Evolutionary conservation across 2,113 vertebrate species (phyloP).

Genomic region (Protobothrops flavoviridis): DNA sequence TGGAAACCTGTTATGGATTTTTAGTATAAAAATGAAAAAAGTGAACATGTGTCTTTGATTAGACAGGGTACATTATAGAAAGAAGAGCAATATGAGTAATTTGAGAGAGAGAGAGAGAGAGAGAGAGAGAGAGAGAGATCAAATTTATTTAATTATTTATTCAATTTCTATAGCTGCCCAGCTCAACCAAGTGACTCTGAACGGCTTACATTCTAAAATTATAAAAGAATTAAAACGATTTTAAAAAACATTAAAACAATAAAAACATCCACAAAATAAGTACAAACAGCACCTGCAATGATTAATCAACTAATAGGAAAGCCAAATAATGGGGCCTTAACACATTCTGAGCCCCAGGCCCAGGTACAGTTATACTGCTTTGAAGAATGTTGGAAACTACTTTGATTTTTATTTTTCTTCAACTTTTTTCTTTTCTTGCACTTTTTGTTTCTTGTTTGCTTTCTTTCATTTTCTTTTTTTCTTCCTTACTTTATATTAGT

Average conservation of each 20-base stretch:
- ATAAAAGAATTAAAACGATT: background rate
- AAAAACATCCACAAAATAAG: background rate
- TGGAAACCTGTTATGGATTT: background rate
- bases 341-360: background rate
- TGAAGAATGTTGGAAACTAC: background rate
- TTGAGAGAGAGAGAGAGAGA: background rate
- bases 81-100: background rate
- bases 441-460: background rate
- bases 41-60: background rate
- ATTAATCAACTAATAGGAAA: background rate
- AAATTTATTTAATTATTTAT: background rate
- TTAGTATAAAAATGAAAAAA: background rate
- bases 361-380: background rate
- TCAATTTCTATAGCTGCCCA: background rate
- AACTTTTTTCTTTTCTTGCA: background rate
- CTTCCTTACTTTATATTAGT: background rate
- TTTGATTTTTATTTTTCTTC: background rate
- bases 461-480: background rate
- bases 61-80: background rate
- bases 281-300: background rate
- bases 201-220: background rate
- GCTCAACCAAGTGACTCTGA: background rate
- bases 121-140: background rate
- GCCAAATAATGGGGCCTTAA: background rate
- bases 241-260: background rate